Evolutionary conservation across 1,140 invertebrate genomes (phyloP).

Genomic region (Parasteatoda tepidariorum): DNA sequence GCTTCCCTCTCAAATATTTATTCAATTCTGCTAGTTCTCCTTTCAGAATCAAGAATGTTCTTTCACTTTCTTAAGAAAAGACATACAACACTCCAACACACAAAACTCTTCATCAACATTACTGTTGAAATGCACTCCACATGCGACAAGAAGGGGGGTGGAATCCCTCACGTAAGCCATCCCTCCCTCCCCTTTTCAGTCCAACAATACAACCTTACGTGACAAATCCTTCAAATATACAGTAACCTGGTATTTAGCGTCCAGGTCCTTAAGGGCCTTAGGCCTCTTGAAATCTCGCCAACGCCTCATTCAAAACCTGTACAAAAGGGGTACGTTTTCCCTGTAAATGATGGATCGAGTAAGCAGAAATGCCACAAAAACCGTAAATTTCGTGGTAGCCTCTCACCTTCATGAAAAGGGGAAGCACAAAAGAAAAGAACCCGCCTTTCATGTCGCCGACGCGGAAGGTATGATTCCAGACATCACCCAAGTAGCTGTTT

Average conservation of each 20-base stretch:
- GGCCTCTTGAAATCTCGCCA: background rate
- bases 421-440: slow-evolving; percentile 2
- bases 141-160: background rate
- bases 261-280: background rate
- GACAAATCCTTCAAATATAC: background rate
- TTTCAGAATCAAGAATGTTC: background rate
- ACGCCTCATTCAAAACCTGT: background rate
- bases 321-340: background rate
- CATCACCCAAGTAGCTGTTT: no score
- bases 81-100: background rate
- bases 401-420: slow-evolving; percentile 23
- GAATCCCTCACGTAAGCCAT: background rate
- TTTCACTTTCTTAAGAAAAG: background rate
- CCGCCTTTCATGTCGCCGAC: slow-evolving; percentile 34
- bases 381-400: slow-evolving; percentile 28
- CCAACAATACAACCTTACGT: background rate
- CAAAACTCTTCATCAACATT: background rate
- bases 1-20: background rate
- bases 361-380: background rate
- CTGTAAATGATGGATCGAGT: slow-evolving; percentile 11
- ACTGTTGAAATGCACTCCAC: background rate
- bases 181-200: no score
- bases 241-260: background rate
- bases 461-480: background rate
- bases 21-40: background rate